phyloP scores from a whole-genome alignment of 2,113 vertebrate genomes.

The human (Homo sapiens) region GRCh38 chr16:24159001-24159500 shows the following conservation, averaged over 20 bases:
- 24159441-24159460: fast-evolving
- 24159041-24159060: background rate
- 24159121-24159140: too few species aligned
- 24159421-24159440: background rate
- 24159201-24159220: background rate
- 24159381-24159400: background rate
- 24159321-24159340: background rate
- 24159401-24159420: background rate
- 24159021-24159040: background rate
- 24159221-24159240: background rate
- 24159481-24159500: background rate
- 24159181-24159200: background rate
- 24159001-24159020: fast-evolving
- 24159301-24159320: background rate
- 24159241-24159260: background rate
- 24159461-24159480: background rate
- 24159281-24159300: background rate
- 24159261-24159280: background rate
- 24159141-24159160: background rate
- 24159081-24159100: background rate
- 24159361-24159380: background rate
- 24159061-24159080: background rate
- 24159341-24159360: background rate
- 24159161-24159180: background rate
- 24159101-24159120: fast-evolving